These are phyloP conservation scores for Oenanthe oenanthe DNA, from an alignment of 2,113 vertebrate genomes.

Conservation along the genomic window DNA sequence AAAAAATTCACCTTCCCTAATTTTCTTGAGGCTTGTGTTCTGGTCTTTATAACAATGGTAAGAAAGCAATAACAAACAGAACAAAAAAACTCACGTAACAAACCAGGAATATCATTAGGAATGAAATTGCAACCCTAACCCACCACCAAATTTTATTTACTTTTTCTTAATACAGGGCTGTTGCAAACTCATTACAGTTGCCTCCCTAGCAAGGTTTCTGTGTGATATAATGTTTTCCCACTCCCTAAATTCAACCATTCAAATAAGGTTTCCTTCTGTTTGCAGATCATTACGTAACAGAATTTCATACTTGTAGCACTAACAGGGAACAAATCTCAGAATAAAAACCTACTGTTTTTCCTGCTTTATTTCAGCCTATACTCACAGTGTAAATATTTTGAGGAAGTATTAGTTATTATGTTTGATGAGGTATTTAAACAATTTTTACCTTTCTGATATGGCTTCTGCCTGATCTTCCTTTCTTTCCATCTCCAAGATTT, in stretches of 20 bases:
- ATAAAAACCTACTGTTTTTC: background rate
- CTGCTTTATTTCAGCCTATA: background rate
- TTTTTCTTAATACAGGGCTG: background rate
- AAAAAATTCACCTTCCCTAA: background rate
- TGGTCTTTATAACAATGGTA: background rate
- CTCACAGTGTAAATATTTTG: background rate
- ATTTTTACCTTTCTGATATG: constrained; percentile 83
- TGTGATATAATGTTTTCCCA: background rate
- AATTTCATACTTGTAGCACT: background rate
- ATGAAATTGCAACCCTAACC: background rate
- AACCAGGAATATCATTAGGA: background rate
- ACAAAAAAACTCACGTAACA: background rate
- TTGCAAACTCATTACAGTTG: background rate
- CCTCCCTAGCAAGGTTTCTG: background rate
- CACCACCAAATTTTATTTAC: background rate
- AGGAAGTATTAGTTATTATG: background rate
- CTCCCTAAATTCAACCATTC: background rate
- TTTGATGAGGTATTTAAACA: background rate
- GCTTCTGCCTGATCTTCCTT: constrained; percentile 87
- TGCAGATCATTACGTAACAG: background rate
- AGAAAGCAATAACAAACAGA: background rate
- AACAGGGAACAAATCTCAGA: background rate
- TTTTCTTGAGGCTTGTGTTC: background rate
- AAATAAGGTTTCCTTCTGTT: background rate
- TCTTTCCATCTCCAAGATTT: constrained; percentile 79